Evolutionary conservation across 2,797 vertebrate species (phyloP).

Genomic region (Enteromius radiatus): DNA sequence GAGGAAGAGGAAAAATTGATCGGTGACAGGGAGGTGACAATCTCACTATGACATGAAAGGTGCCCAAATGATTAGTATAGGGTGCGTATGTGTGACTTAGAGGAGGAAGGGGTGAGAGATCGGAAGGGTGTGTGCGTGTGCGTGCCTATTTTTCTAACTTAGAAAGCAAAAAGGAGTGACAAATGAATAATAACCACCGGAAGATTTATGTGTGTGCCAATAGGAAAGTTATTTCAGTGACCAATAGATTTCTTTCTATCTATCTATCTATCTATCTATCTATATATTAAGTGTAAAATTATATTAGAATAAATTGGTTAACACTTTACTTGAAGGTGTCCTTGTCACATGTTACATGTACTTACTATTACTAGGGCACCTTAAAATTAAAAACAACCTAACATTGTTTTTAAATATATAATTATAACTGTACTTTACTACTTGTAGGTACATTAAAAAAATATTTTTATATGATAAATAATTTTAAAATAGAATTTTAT

Average conservation of each 20-base stretch:
- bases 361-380: not conserved
- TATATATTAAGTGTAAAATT: not conserved
- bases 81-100: slow-evolving; percentile 44
- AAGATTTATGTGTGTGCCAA: not conserved
- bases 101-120: slow-evolving; percentile 28
- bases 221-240: too few relatives aligned
- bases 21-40: slow-evolving; percentile 11
- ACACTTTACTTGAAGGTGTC: not conserved
- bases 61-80: slow-evolving; percentile 20
- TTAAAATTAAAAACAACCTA: not conserved
- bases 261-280: not conserved
- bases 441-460: not conserved
- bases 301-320: not conserved
- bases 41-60: slow-evolving; percentile 27
- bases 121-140: slow-evolving; percentile 10
- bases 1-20: not conserved
- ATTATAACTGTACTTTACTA: not conserved
- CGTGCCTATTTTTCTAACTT: not conserved
- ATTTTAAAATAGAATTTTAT: slow-evolving; percentile 20
- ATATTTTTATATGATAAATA: not conserved
- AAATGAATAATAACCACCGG: not conserved
- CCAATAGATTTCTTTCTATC: not conserved
- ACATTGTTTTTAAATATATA: not conserved
- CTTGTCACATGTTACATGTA: not conserved
- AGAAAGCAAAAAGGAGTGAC: not conserved